Conservation (phyloP, 2,888 invertebrate species). For the Mimas tiliae region DNA sequence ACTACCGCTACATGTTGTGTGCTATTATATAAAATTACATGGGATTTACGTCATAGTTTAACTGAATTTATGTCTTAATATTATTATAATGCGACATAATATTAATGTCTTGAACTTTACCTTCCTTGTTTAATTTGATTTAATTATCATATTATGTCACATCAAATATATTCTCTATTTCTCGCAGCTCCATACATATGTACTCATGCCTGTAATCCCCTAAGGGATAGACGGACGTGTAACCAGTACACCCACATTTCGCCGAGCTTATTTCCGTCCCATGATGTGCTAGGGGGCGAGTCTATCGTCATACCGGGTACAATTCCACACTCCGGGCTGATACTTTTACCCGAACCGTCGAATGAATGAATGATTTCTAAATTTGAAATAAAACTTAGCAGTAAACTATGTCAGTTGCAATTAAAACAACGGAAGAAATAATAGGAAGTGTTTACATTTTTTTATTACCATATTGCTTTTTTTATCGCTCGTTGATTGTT, state of each 20-base stretch:
- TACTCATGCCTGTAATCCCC: too few relatives aligned
- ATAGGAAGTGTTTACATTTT: not conserved
- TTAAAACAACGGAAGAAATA: slow-evolving; percentile 6
- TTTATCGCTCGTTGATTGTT: not conserved
- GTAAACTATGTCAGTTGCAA: not conserved
- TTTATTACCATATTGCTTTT: not conserved
- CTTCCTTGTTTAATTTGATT: not conserved
- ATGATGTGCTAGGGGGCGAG: too few relatives aligned
- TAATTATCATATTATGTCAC: too few relatives aligned
- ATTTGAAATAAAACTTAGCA: not conserved
- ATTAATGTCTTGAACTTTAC: not conserved
- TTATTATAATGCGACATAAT: not conserved
- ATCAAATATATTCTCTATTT: too few relatives aligned
- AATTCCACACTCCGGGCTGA: too few relatives aligned
- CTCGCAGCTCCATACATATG: too few relatives aligned
- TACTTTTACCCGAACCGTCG: too few relatives aligned
- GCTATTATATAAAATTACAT: not conserved
- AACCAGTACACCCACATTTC: too few relatives aligned
- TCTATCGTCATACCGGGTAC: too few relatives aligned
- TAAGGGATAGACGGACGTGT: too few relatives aligned
- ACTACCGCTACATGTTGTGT: not conserved
- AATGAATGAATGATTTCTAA: too few relatives aligned
- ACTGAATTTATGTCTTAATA: not conserved
- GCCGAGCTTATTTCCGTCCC: too few relatives aligned
- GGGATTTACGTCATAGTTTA: not conserved